These are phyloP conservation scores for Stichodactyla helianthus DNA, from an alignment of 64 coral and sea anemone genomes.

Conservation along the genomic window DNA sequence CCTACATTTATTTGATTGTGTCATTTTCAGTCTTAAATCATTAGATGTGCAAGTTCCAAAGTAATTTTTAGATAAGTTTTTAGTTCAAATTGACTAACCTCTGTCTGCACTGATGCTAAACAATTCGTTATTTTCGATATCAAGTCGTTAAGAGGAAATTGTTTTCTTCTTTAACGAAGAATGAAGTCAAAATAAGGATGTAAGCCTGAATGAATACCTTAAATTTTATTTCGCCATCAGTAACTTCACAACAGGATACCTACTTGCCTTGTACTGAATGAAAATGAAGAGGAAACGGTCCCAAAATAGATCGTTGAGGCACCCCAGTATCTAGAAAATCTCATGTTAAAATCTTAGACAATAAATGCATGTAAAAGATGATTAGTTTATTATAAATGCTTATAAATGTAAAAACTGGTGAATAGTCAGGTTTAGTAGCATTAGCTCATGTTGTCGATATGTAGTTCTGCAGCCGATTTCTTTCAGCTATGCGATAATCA, in stretches of 20 bases:
- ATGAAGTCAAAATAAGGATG: background rate
- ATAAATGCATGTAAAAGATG: background rate
- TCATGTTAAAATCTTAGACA: background rate
- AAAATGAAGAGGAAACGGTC: background rate
- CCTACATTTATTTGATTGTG: background rate
- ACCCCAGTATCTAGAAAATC: background rate
- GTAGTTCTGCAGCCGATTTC: no score
- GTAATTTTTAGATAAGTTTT: no score
- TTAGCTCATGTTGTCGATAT: no score
- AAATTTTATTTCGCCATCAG: background rate
- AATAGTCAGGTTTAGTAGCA: no score
- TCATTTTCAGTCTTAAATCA: no score
- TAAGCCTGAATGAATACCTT: background rate
- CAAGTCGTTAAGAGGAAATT: background rate
- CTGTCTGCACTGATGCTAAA: background rate
- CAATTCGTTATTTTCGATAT: background rate
- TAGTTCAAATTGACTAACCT: background rate
- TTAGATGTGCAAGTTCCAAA: no score
- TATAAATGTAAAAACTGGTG: background rate
- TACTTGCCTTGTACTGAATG: background rate
- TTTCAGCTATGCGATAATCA: no score
- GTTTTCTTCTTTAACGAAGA: background rate
- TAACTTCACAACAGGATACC: background rate
- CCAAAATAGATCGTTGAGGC: background rate
- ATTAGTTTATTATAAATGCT: background rate